phyloP scores from a whole-genome alignment of 2,797 vertebrate genomes.

The Lagodon rhomboides region DNA sequence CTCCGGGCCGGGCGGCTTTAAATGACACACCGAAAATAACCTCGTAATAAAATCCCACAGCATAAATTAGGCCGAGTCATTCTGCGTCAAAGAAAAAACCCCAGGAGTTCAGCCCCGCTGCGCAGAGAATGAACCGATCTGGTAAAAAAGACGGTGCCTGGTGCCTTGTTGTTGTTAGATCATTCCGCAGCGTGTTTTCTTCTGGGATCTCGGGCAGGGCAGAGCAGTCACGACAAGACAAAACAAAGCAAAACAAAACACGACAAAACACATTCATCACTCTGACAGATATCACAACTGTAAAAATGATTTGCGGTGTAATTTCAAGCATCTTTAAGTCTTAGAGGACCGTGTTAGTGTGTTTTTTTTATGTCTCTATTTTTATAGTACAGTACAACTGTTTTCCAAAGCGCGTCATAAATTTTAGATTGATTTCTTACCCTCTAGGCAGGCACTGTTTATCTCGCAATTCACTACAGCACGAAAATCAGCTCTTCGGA shows the following conservation, averaged over 20 bases:
- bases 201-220: slow-evolving; percentile 37
- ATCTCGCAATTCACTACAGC: neutral
- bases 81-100: slow-evolving; percentile 46
- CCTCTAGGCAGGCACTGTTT: slow-evolving; percentile 11
- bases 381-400: slow-evolving; percentile 13
- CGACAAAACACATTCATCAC: slow-evolving; percentile 57
- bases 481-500: slow-evolving; percentile 10
- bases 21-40: slow-evolving; percentile 70
- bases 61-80: slow-evolving; percentile 64
- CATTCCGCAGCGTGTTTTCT: slow-evolving; percentile 33
- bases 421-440: slow-evolving; percentile 18
- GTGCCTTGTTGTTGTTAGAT: slow-evolving; percentile 42
- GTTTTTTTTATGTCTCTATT: slow-evolving; percentile 30
- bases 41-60: slow-evolving; percentile 65
- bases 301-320: slow-evolving; percentile 41
- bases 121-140: slow-evolving; percentile 6
- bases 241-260: slow-evolving; percentile 37
- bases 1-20: slow-evolving; percentile 40
- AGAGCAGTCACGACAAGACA: slow-evolving; percentile 36
- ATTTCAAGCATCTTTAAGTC: slow-evolving; percentile 19
- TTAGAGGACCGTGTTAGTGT: slow-evolving; percentile 7
- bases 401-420: slow-evolving; percentile 21
- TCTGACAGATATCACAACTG: slow-evolving; percentile 46
- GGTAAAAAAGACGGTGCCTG: neutral
- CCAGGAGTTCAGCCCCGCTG: slow-evolving; percentile 36